A percentile compares a stretch with the other conserved stretches of the same genome.
Evolutionary conservation across 2,888 invertebrate species (phyloP).

Genomic region (Salpingus planirostris): DNA sequence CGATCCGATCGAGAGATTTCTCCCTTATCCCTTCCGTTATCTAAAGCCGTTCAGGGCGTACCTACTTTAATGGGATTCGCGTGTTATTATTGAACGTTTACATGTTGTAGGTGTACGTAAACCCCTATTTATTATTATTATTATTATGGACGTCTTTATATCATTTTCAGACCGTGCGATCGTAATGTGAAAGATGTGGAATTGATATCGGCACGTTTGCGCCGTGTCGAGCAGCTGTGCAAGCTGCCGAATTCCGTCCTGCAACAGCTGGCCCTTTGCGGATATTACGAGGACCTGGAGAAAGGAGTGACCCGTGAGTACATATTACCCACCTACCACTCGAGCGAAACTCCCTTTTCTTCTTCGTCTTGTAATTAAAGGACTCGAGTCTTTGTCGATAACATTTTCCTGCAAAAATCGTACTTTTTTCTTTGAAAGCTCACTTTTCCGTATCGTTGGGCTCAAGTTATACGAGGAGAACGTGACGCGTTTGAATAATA

Average conservation of each 20-base stretch:
- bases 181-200: constrained; percentile 64
- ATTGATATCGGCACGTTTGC: constrained; percentile 57
- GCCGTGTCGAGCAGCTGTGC: constrained; percentile 54
- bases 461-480: no score
- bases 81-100: background rate
- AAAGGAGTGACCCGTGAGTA: constrained; percentile 68
- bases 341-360: no score
- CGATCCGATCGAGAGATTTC: background rate
- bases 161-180: constrained; percentile 56
- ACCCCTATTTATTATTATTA: background rate
- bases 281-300: constrained; percentile 70
- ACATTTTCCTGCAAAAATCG: no score
- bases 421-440: no score
- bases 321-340: no score
- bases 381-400: no score
- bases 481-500: no score
- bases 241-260: constrained; percentile 59
- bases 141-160: constrained; percentile 3
- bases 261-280: constrained; percentile 65
- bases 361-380: no score
- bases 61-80: background rate
- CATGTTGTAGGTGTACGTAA: no score
- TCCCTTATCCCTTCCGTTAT: background rate
- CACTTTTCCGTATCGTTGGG: no score
- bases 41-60: background rate